phyloP scores from a whole-genome alignment of 2,797 vertebrate genomes.

The Myotis daubentonii region DNA sequence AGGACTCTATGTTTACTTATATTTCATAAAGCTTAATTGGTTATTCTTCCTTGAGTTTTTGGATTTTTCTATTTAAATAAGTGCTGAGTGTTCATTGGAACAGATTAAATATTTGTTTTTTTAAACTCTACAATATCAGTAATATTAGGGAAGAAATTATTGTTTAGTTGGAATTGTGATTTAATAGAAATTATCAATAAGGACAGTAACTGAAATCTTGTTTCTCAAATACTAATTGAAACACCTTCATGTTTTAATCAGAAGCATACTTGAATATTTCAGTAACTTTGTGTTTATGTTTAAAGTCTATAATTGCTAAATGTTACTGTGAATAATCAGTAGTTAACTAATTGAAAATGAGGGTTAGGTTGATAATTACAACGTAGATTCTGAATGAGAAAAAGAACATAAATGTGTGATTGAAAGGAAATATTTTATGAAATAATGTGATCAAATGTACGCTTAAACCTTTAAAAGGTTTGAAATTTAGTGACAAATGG shows the following conservation, averaged over 20 bases:
- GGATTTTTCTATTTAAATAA: background rate
- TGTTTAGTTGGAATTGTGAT: background rate
- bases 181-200: background rate
- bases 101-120: background rate
- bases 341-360: background rate
- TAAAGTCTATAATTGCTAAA: background rate
- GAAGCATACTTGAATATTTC: background rate
- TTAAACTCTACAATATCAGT: background rate
- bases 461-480: background rate
- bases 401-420: background rate
- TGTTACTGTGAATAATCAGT: background rate
- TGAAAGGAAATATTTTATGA: constrained; percentile 13
- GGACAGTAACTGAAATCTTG: constrained; percentile 13
- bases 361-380: background rate
- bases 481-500: background rate
- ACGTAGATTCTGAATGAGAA: background rate
- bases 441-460: background rate
- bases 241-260: constrained; percentile 9
- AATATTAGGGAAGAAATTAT: background rate
- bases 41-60: background rate
- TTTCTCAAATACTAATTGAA: constrained; percentile 5
- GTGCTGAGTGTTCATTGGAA: background rate
- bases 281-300: background rate
- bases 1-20: background rate
- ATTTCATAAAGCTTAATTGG: constrained; percentile 35